These are phyloP conservation scores for Lontra canadensis DNA, from an alignment of 2,113 vertebrate species.

Conservation along the genomic window DNA sequence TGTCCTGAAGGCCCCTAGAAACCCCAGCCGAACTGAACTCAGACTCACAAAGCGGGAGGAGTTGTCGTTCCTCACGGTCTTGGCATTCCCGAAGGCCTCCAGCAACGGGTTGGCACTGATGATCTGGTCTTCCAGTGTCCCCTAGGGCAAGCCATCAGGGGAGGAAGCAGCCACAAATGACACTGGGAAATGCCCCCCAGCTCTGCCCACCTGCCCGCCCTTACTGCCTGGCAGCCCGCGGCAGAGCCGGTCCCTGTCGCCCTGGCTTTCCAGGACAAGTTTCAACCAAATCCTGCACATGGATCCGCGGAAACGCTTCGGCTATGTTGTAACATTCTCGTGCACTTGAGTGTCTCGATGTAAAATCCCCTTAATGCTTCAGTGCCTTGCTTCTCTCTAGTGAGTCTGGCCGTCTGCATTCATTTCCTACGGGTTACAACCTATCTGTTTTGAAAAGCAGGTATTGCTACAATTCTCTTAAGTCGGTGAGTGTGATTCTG, in stretches of 20 bases:
- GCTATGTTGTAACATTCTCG: neutral
- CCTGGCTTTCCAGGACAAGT: neutral
- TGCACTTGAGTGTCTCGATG: neutral
- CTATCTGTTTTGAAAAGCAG: neutral
- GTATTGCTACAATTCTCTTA: neutral
- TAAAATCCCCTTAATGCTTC: neutral
- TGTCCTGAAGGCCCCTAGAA: too few relatives aligned
- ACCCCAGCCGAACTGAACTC: neutral
- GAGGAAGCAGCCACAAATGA: neutral
- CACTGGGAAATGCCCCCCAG: neutral
- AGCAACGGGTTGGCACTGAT: conserved; percentile 88
- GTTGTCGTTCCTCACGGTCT: conserved; percentile 93
- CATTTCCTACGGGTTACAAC: too few relatives aligned
- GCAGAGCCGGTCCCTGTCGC: fast-evolving
- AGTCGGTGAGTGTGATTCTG: neutral
- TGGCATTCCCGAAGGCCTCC: conserved; percentile 92
- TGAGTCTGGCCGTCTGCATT: neutral
- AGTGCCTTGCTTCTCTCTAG: neutral
- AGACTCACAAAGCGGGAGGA: conserved; percentile 91
- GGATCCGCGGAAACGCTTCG: neutral
- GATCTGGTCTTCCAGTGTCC: conserved; percentile 92
- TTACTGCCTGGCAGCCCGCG: neutral
- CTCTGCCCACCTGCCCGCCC: neutral
- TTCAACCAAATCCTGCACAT: fast-evolving
- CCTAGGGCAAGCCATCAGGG: conserved; percentile 73